Base-by-base conservation (phyloP, 1,140 invertebrate genomes). In the Luehdorfia chinensis region DNA sequence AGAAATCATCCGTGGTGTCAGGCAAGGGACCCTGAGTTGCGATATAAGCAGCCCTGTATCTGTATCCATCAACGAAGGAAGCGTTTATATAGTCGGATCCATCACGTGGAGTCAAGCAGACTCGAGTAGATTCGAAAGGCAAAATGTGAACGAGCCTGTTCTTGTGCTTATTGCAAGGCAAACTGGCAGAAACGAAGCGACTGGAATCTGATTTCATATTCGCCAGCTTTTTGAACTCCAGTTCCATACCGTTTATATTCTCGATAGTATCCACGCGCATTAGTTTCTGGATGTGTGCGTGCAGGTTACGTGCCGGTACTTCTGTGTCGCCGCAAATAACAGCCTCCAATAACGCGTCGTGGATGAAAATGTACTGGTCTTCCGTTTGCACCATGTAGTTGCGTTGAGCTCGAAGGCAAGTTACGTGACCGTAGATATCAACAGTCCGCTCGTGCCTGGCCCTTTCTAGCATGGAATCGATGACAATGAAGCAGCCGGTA, bases 321-420 rank as follows among this genome's bases (percentile, higher is more conserved):
- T 99, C 98, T 0, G 98, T 99, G 57, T 94, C 93, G 2, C 97
- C 98, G 71, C 96, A 97, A 32, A 97, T 94, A 0, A 98, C 96
- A 1, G 97, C 97, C 84, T 99, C 98, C 4, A 99, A 87, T 1
- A 98, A 90, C 4, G 97, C 93, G 76, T 99, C 98, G 77, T 99
- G 97, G 56, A 99, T 99, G 87, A 99, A 99, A 46, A 99, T 97
- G 80, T 99, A 99, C 83, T 99, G 98, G 80, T 99, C 98, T 83
- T 99, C 98, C 0, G 98, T 99, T 87, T 99, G 96, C 19, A 95
- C 92, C 96, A 98, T 98, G 76, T 98, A 98, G 75, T 98, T 98
- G 39, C 98, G 91, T 81, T 99, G 98, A 6, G 97, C 96, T 47
- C 98, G 90, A 12, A 99, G 88, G 72, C 96, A 98, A 1, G 97